Percentiles rank a stretch among this genome's conserved stretches.
Conservation (phyloP, 2,888 invertebrate genomes). For the Lithosia quadra region DNA sequence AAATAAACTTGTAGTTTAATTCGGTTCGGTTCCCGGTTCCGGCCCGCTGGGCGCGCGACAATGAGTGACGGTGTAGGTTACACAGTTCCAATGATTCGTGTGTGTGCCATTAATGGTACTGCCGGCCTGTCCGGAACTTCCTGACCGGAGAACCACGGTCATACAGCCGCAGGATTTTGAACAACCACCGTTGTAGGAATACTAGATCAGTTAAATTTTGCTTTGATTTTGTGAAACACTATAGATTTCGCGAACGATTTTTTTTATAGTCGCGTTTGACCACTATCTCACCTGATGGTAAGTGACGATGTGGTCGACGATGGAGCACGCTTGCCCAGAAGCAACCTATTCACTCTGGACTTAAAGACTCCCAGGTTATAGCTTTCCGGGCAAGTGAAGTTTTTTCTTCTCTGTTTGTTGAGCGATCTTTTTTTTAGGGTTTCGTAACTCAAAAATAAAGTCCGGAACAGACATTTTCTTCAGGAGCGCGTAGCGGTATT, state of each 20-base stretch:
- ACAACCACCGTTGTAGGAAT: slow-evolving; percentile 8
- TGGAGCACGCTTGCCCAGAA: too few relatives aligned
- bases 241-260: background rate
- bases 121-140: slow-evolving; percentile 49
- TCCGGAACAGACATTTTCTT: too few relatives aligned
- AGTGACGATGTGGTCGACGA: too few relatives aligned
- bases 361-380: too few relatives aligned
- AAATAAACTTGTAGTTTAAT: slow-evolving; percentile 39
- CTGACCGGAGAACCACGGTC: slow-evolving; percentile 42
- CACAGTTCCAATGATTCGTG: slow-evolving; percentile 47
- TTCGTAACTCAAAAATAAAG: too few relatives aligned
- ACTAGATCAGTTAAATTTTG: slow-evolving; percentile 27
- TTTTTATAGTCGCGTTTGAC: too few relatives aligned
- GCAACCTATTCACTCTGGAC: too few relatives aligned
- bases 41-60: slow-evolving; percentile 34
- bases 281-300: too few relatives aligned
- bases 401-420: too few relatives aligned
- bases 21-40: slow-evolving; percentile 10
- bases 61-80: slow-evolving; percentile 45
- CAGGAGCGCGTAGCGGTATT: too few relatives aligned
- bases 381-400: too few relatives aligned
- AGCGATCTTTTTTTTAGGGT: too few relatives aligned
- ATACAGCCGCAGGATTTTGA: slow-evolving; percentile 21
- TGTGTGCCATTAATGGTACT: slow-evolving; percentile 49
- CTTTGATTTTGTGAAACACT: background rate